Base-by-base conservation (phyloP, 2,797 vertebrate species). In the Arvicola amphibius region DNA sequence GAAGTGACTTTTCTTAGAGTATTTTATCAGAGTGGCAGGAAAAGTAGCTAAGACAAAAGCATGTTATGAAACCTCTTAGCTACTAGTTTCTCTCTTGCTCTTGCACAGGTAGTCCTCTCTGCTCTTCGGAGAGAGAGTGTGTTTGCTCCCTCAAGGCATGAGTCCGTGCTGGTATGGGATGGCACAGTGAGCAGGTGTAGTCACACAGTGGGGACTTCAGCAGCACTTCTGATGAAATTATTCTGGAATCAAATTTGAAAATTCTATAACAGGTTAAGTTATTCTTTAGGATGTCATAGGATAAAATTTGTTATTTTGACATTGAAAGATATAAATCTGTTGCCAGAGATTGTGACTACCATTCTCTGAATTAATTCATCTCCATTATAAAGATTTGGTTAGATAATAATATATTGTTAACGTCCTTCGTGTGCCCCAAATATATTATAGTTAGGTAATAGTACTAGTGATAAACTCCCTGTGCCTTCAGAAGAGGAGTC, bases 361-460 rank as follows among this genome's bases (percentile, higher is more conserved):
- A 43, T 34, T 81, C 10, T 56, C 79, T 95, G 53, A 73, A 78
- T 76, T 90, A 29, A 53, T 84, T 63, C 40, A 71, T 76, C 34
- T 51, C 34, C 43, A 56, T 79, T 83, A 37, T 69, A 83, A 46
- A 65, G 5, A 12, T 43, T 83, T 74, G 12, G 40, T 40, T 80
- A 94, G 85, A 5, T 63, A 65, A 81, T 53, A 51, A 87, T 67
- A 65, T 34, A 84, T 78, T 53, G 23, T 63, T 74, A 46, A 85
- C 37, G 21, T 79, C 4, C 43, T 93, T 84, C 93, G 10, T 73
- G 63, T 76, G 89, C 51, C 32, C 79, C 48, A 80, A 87, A 87
- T 67, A 59, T 94, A 67, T 85, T 85, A 94, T 83, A 92, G 56
- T 87, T 79, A 78, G 46, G 53, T n/a, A 88, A 88, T 4, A n/a